Percentiles rank a stretch among this genome's conserved stretches.
These are phyloP conservation scores for Scaptomyza polygonia DNA, from an alignment of 2,888 invertebrate genomes.

Conservation along the genomic window DNA sequence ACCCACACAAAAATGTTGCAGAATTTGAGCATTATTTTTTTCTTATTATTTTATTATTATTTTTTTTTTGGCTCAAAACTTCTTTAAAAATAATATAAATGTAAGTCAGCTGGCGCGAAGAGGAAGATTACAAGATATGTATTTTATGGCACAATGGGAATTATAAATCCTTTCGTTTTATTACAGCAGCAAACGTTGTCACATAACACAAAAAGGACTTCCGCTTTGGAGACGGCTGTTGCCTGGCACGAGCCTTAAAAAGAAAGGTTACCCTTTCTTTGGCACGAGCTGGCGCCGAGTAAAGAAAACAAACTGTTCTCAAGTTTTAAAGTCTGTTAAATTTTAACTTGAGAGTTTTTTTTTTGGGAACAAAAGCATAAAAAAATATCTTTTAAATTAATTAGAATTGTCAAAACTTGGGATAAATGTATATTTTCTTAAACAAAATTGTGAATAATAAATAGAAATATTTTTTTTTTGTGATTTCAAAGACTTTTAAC, in stretches of 20 bases:
- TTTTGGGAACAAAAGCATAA: background rate
- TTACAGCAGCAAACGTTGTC: constrained; percentile 45
- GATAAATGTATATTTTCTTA: too few relatives aligned
- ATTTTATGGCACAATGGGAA: constrained; percentile 66
- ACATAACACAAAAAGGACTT: constrained; percentile 51
- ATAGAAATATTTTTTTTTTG: too few relatives aligned
- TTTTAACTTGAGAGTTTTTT: background rate
- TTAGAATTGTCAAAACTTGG: too few relatives aligned
- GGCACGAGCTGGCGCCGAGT: constrained; percentile 51
- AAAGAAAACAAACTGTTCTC: background rate
- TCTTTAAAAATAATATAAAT: constrained; percentile 15
- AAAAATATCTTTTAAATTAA: background rate
- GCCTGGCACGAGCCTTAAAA: constrained; percentile 45
- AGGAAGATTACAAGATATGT: constrained; percentile 65
- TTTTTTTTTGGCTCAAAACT: constrained; percentile 52
- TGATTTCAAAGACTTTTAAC: too few relatives aligned
- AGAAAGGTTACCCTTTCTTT: constrained; percentile 54
- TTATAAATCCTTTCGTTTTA: constrained; percentile 81
- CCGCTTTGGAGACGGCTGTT: constrained; percentile 58
- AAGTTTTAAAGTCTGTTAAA: background rate
- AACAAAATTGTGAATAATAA: too few relatives aligned
- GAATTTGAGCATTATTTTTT: constrained; percentile 38
- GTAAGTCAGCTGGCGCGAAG: constrained; percentile 66
- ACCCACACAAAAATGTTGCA: constrained; percentile 52
- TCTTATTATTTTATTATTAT: constrained; percentile 8